Percentiles rank a stretch among this genome's conserved stretches.
These are phyloP conservation scores for Oryzias sinensis DNA, from an alignment of 2,797 vertebrate species.

Conservation along the genomic window DNA sequence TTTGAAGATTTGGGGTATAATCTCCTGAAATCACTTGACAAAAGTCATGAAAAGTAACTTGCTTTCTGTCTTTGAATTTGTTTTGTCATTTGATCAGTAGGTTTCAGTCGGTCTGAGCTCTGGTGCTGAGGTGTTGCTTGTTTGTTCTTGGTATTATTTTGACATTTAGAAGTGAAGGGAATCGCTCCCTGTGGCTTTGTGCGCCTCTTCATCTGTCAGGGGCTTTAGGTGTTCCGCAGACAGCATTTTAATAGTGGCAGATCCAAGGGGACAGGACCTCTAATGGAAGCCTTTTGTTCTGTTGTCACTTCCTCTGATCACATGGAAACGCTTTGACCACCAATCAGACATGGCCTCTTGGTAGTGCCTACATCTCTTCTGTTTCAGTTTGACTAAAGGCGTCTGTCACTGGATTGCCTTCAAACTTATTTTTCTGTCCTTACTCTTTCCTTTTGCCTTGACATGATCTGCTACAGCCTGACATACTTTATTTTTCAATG, in stretches of 20 bases:
- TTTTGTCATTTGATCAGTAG: too few relatives aligned
- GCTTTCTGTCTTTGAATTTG: too few relatives aligned
- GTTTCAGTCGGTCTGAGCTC: too few relatives aligned
- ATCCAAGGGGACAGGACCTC: slow-evolving; percentile 48
- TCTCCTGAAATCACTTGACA: too few relatives aligned
- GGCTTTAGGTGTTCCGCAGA: slow-evolving; percentile 54
- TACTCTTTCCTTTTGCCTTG: background rate
- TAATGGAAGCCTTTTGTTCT: slow-evolving; percentile 76
- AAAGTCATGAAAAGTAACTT: too few relatives aligned
- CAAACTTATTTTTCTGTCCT: slow-evolving; percentile 9
- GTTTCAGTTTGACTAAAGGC: slow-evolving; percentile 32
- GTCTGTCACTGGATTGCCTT: slow-evolving; percentile 45
- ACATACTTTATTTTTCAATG: too few relatives aligned
- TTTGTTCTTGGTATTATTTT: slow-evolving; percentile 10
- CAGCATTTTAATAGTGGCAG: slow-evolving; percentile 64
- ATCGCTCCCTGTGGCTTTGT: slow-evolving; percentile 37
- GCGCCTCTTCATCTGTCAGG: slow-evolving; percentile 55
- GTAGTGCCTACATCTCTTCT: slow-evolving; percentile 27
- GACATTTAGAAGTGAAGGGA: slow-evolving; percentile 9
- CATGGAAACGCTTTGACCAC: slow-evolving; percentile 64
- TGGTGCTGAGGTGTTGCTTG: too few relatives aligned
- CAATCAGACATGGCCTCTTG: slow-evolving; percentile 54
- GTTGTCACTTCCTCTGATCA: slow-evolving; percentile 70
- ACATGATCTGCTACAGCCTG: background rate
- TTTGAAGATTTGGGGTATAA: too few relatives aligned